Percentiles rank a stretch among this genome's conserved stretches.
Evolutionary conservation across 2,113 vertebrate genomes (phyloP).

Genomic region (Alexandromys fortis): DNA sequence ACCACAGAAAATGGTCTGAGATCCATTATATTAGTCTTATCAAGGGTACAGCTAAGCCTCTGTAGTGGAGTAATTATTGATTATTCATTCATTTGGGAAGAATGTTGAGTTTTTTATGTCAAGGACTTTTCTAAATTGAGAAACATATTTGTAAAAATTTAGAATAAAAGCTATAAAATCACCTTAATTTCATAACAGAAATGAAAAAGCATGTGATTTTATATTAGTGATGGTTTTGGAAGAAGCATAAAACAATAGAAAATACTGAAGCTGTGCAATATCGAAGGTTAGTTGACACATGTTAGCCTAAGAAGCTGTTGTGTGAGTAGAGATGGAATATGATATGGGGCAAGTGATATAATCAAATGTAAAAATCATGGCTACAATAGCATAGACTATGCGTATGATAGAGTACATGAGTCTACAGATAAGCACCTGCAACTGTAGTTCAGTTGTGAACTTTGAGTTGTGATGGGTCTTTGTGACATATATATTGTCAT

Average conservation of each 20-base stretch:
- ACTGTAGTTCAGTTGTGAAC: not conserved
- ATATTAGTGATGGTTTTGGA: not conserved
- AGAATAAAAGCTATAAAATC: not conserved
- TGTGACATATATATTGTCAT: not conserved
- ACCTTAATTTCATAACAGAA: conserved; percentile 35
- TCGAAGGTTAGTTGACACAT: not conserved
- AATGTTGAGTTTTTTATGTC: not conserved
- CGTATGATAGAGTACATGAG: not conserved
- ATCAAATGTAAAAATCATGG: not conserved
- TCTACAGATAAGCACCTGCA: not conserved
- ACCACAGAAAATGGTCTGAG: not conserved
- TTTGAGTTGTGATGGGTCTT: not conserved
- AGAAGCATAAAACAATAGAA: not conserved
- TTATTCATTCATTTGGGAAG: not conserved
- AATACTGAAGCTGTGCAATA: not conserved
- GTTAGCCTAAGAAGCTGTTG: not conserved
- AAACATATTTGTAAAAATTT: not conserved
- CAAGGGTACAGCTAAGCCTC: not conserved
- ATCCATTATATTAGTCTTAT: conserved; percentile 1
- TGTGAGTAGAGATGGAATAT: not conserved
- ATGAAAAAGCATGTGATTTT: not conserved
- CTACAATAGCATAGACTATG: not conserved
- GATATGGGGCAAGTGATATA: not conserved
- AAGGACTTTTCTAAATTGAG: not conserved
- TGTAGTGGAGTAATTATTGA: conserved; percentile 4